Base-by-base conservation (phyloP, 2,113 vertebrate genomes). In the Channa maculata region DNA sequence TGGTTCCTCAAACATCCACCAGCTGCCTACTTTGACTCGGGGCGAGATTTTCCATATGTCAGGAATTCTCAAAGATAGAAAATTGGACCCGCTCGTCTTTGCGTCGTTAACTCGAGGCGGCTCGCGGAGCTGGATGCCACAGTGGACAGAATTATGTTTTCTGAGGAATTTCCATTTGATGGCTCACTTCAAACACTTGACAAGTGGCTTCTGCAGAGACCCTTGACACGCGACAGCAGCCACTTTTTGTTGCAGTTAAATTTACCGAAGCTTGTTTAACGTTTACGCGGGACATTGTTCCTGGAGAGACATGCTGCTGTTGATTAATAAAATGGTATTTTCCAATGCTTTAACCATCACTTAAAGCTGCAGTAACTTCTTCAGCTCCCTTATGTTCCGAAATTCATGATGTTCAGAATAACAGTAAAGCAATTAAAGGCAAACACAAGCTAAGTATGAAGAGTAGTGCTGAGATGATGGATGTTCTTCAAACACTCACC, bases 131-230 rank as follows among this genome's bases (percentile, higher is more conserved):
- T 5, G 65, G 79, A 13, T 13, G 80, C 76, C 84, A 72, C 71
- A 64, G 71, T 74, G 15, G 6, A 52, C 71, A 86, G 67, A 88
- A 81, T 79, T 53, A 84, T 89, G 78, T 63, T 58, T 55, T 69
- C 41, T 36, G 77, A 77, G 79, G 81, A 82, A 87, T 91, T 86
- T 88, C 54, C 55, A 50, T 79, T 72, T 65, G 77, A 85, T 80
- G 71, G 86, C 70, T 79, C 76, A 65, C 49, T 77, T 54, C 58
- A 48, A 66, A 83, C 81, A 72, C 12, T 14, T 65, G 53, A 50
- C 13, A 54, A 2, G 2, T 52, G 33, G 7, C 5, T 78, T 79
- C 69, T 87, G 80, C 45, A 45, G 49, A 43, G 13, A 55, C 3
- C n/a, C 39, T 46, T 3, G 4, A 24, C 10, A 53, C 5, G 2